Conservation (phyloP, 2,113 vertebrate genomes). For the Andinoacara biseriatus region DNA sequence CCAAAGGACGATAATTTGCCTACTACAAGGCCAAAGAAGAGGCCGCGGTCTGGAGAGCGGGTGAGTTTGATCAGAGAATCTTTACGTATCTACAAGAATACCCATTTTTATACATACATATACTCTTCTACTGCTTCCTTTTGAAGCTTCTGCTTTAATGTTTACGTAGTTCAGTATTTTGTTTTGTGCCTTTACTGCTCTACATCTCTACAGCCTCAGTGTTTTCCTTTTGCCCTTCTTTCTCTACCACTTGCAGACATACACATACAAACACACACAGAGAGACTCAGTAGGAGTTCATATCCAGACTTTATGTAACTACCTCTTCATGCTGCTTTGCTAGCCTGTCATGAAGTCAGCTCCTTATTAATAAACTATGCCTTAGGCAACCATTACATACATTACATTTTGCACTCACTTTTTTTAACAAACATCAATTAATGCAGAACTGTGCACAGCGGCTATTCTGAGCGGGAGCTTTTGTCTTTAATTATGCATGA, state of each 20-base stretch:
- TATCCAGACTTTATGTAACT: constrained; percentile 68
- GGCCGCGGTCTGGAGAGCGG: constrained; percentile 91
- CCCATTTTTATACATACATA: not conserved
- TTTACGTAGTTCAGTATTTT: constrained; percentile 9
- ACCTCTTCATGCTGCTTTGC: constrained; percentile 55
- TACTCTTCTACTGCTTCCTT: not conserved
- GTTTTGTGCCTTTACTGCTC: not conserved
- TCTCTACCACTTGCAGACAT: constrained; percentile 31
- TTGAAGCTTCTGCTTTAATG: not conserved
- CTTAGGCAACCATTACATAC: constrained; percentile 76
- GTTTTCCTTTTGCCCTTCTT: constrained; percentile 38
- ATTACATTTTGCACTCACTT: constrained; percentile 64
- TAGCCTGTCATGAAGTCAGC: constrained; percentile 68
- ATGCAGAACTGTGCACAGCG: constrained; percentile 61
- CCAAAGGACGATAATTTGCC: constrained; percentile 91
- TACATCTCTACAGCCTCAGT: constrained; percentile 15
- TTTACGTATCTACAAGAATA: not conserved
- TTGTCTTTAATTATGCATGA: constrained; percentile 78
- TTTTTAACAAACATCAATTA: constrained; percentile 79
- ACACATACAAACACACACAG: constrained; percentile 4
- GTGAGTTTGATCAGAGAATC: constrained; percentile 71
- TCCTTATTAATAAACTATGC: constrained; percentile 79
- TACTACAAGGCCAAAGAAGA: constrained; percentile 92
- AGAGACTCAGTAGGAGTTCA: constrained; percentile 47
- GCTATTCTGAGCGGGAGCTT: constrained; percentile 66